Conservation (phyloP, 2,888 invertebrate genomes). For the Apamea anceps region DNA sequence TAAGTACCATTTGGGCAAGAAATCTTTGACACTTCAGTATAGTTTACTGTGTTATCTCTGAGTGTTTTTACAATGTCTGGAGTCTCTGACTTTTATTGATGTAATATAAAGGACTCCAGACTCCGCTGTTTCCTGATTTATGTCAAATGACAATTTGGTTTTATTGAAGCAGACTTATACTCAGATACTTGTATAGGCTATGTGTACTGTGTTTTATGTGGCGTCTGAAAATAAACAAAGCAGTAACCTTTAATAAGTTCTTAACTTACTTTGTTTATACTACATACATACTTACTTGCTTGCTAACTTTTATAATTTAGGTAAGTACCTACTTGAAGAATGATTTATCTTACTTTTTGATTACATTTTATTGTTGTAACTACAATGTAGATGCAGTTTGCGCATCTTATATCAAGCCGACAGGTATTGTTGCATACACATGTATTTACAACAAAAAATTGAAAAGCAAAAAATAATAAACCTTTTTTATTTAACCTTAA, state of each 20-base stretch:
- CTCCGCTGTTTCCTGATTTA: constrained; percentile 47
- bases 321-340: no score
- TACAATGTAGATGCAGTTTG: background rate
- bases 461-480: no score
- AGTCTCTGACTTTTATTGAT: constrained; percentile 43
- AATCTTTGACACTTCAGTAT: background rate
- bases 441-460: no score
- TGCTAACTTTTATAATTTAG: background rate
- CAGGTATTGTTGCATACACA: background rate
- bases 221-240: constrained; percentile 12
- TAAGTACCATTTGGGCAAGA: background rate
- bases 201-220: background rate
- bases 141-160: constrained; percentile 29
- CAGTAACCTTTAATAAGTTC: background rate
- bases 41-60: background rate
- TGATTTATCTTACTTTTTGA: no score
- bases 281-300: background rate
- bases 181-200: background rate
- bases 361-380: background rate
- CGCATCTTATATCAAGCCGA: background rate
- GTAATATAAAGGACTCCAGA: constrained; percentile 38
- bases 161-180: constrained; percentile 22
- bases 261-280: background rate
- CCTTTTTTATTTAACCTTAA: no score
- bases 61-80: background rate